A percentile compares a stretch with the other conserved stretches of the same genome.
phyloP scores from a whole-genome alignment of 2,797 vertebrate genomes.

The Podarcis siculus region DNA sequence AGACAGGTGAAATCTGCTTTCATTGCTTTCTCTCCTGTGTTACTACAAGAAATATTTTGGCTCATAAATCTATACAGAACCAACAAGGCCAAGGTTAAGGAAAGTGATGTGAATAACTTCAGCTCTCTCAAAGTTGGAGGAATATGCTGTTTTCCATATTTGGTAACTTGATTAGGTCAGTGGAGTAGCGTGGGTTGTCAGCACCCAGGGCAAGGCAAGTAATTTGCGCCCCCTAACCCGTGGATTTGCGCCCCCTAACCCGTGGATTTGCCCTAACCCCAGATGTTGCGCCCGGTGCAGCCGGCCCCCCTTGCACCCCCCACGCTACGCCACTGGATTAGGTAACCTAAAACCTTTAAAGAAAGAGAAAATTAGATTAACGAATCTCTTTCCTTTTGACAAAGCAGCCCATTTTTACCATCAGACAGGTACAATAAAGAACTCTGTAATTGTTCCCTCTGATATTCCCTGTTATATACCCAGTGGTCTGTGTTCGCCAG shows the following conservation, averaged over 20 bases:
- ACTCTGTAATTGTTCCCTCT: slow-evolving; percentile 78
- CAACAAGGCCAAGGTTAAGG: not conserved
- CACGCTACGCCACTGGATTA: no score
- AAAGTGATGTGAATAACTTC: slow-evolving; percentile 2
- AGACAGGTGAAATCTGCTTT: not conserved
- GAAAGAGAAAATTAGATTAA: slow-evolving; percentile 53
- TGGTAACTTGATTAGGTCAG: slow-evolving; percentile 58
- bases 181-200: no score
- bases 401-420: slow-evolving; percentile 73
- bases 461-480: slow-evolving; percentile 66
- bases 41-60: not conserved
- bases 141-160: slow-evolving; percentile 21
- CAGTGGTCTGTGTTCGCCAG: no score
- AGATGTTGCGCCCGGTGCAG: no score
- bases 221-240: no score
- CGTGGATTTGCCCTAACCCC: no score
- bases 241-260: no score
- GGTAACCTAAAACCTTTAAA: slow-evolving; percentile 47
- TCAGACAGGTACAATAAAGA: slow-evolving; percentile 81
- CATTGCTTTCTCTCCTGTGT: not conserved
- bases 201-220: no score
- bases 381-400: slow-evolving; percentile 67
- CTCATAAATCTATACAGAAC: not conserved
- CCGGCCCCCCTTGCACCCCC: no score
- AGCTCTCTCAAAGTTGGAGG: not conserved